Base-by-base conservation (phyloP, 2,113 vertebrate species). In the Thalassoma bifasciatum region DNA sequence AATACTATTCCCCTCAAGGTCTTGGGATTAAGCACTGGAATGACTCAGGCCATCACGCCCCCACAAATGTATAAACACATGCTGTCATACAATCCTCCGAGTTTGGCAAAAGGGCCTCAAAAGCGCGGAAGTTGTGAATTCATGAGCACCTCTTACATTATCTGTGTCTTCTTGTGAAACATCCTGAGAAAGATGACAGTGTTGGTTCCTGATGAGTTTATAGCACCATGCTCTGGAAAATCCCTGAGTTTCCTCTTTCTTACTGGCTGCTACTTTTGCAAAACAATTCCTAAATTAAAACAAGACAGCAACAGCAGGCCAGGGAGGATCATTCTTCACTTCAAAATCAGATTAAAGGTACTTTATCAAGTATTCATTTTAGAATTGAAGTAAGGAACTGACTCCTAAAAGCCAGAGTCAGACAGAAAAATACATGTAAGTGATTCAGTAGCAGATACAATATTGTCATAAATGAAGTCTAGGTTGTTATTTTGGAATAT, bases 221-320 rank as follows among this genome's bases (percentile, higher is more conserved):
- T 65, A 86, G 71, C 84, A 82, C 57, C 52, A 72, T 61, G 62
- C 61, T 36, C 83, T 89, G 93, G 93, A 94, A 94, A 93, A 91
- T 84, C 92, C 92, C 93, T n/a, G 88, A 89, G 66, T 90, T 91
- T 90, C 93, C 90, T 78, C 72, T 51, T 66, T 81, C 70, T 56
- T 66, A 69, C 62, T 50, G 63, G 58, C 77, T 79, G 77, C 72
- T 13, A 50, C 72, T 57, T 50, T 75, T 68, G 68, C 42, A 40
- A 75, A 72, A 57, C 71, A 77, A 67, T 76, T 38, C 66, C 60
- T 19, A 6, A 59, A 53, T 17, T 71, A 63, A 42, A 80, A 64
- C 38, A 76, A 76, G 21, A 76, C 30, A 56, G 76, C 51, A 40
- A 68, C 64, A 78, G 72, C 72, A 44, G 5, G 30, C 26, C 42